A percentile compares a stretch with the other conserved stretches of the same genome.
Conservation (phyloP, 2,113 vertebrate species). For the Suncus etruscus region DNA sequence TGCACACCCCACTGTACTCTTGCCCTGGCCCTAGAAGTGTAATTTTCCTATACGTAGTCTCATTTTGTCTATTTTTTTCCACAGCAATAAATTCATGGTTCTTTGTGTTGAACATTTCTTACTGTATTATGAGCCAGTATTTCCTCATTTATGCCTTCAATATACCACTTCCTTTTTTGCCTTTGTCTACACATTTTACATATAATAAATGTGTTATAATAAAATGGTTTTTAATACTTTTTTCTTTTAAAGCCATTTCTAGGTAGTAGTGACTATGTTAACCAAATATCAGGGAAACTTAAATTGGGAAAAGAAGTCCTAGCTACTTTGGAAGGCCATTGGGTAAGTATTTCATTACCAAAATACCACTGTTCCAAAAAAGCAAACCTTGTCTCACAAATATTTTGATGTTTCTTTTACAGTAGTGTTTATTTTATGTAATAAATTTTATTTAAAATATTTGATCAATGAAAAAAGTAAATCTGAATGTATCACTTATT, state of each 20-base stretch:
- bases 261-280: slow-evolving; percentile 96
- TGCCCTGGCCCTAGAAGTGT: neutral
- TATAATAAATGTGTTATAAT: slow-evolving; percentile 60
- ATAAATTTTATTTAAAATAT: slow-evolving; percentile 27
- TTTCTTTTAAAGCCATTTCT: slow-evolving; percentile 93
- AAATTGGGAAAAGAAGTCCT: slow-evolving; percentile 98
- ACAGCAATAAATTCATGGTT: slow-evolving; percentile 11
- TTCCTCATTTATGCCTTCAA: neutral
- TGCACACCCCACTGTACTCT: no score
- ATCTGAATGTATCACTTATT: no score
- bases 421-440: slow-evolving; percentile 36
- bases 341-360: slow-evolving; percentile 90
- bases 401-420: slow-evolving; percentile 39
- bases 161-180: neutral
- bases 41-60: neutral
- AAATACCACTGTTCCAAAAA: slow-evolving; percentile 39
- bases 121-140: slow-evolving; percentile 47
- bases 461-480: neutral
- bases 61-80: neutral
- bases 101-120: slow-evolving; percentile 27
- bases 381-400: slow-evolving; percentile 15
- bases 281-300: slow-evolving; percentile 97
- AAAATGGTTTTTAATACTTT: slow-evolving; percentile 60
- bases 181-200: slow-evolving; percentile 7
- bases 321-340: slow-evolving; percentile 97